phyloP scores from a whole-genome alignment of 2,888 invertebrate genomes.

The Drosophila koepferae region DNA sequence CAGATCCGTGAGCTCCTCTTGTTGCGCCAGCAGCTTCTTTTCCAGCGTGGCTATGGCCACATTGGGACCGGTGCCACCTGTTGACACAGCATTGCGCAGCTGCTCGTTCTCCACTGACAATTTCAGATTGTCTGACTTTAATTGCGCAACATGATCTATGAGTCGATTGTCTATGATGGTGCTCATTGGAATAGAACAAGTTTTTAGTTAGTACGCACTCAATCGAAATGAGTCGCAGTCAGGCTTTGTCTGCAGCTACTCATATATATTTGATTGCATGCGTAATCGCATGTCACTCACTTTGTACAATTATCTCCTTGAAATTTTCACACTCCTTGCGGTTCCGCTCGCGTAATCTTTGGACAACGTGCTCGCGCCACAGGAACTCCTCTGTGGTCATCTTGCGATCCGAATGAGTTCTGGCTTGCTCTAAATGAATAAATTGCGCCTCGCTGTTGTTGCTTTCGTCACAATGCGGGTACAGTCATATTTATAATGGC shows the following conservation, averaged over 20 bases:
- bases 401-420: conserved; percentile 27
- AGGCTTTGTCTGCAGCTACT: background rate
- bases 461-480: conserved; percentile 34
- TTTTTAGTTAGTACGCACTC: conserved; percentile 6
- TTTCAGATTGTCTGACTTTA: conserved; percentile 93
- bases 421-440: conserved; percentile 3
- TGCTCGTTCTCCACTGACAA: conserved; percentile 94
- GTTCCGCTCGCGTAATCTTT: conserved; percentile 90
- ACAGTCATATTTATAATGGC: conserved; percentile 31
- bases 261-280: background rate
- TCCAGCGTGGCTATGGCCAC: conserved; percentile 90
- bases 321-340: conserved; percentile 91
- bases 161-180: conserved; percentile 91
- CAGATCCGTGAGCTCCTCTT: conserved; percentile 96
- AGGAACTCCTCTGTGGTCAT: conserved; percentile 84
- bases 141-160: conserved; percentile 92
- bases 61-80: conserved; percentile 86
- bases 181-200: conserved; percentile 2
- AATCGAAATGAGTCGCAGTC: background rate
- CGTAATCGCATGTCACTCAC: conserved; percentile 86
- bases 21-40: conserved; percentile 93
- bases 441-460: conserved; percentile 11
- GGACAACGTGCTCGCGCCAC: conserved; percentile 91
- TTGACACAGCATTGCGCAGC: conserved; percentile 88
- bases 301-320: conserved; percentile 92